A percentile compares a stretch with the other conserved stretches of the same genome.
These are phyloP conservation scores for Linhomoeus sp. DNA, from an alignment of 2,888 invertebrate genomes.

Conservation along the genomic window DNA sequence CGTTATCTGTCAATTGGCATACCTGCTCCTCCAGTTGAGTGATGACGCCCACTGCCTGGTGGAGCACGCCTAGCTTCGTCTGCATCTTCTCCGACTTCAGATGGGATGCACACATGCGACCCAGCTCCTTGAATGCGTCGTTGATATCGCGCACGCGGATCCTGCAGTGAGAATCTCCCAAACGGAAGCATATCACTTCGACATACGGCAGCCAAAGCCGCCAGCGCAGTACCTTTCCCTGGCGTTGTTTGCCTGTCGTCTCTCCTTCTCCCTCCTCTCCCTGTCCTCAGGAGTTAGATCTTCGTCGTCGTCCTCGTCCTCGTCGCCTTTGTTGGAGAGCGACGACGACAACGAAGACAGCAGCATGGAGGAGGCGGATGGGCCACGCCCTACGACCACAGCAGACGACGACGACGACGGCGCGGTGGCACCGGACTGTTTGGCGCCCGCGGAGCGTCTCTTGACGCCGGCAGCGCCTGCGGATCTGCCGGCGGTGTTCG, in stretches of 20 bases:
- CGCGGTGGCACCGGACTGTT: too few species aligned
- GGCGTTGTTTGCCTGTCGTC: conserved; percentile 94
- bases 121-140: conserved; percentile 91
- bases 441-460: too few species aligned
- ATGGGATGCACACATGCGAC: conserved; percentile 92
- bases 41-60: conserved; percentile 95
- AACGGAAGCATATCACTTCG: not conserved
- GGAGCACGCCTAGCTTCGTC: conserved; percentile 89
- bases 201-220: not conserved
- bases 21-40: conserved; percentile 96
- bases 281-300: conserved; percentile 33
- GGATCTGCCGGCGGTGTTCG: too few species aligned
- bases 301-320: too few species aligned
- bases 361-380: too few species aligned
- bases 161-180: conserved; percentile 36
- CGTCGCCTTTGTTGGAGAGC: too few species aligned
- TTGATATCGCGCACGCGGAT: conserved; percentile 97
- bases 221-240: conserved; percentile 55
- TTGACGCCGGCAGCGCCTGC: too few species aligned
- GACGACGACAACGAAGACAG: too few species aligned
- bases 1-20: too few species aligned
- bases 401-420: too few species aligned
- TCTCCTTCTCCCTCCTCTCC: conserved; percentile 76
- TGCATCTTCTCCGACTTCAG: conserved; percentile 66
- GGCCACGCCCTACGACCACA: too few species aligned